Conservation (phyloP, 2,113 vertebrate genomes). For the Petrocephalus microphthalmus region DNA sequence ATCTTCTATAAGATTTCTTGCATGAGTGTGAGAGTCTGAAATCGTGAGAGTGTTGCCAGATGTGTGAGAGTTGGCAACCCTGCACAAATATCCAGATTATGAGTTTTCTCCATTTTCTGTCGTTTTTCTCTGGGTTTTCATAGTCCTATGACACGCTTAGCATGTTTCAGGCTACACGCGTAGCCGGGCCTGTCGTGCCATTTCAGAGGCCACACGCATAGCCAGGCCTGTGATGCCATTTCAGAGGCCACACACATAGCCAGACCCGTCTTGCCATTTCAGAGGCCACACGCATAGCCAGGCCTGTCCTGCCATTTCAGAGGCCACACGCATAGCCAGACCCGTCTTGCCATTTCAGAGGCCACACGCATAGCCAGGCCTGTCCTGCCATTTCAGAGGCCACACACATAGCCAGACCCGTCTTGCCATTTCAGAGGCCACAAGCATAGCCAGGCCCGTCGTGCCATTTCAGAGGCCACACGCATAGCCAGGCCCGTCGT, state of each 20-base stretch:
- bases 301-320: background rate
- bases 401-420: too few species aligned
- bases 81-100: background rate
- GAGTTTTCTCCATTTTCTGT: background rate
- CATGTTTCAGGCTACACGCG: slow-evolving; percentile 41
- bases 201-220: background rate
- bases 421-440: too few species aligned
- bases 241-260: background rate
- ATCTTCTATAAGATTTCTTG: too few species aligned
- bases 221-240: background rate
- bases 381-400: background rate
- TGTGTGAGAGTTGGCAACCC: too few species aligned
- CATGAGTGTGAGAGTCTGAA: too few species aligned
- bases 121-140: background rate
- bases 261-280: background rate
- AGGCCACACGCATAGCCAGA: background rate
- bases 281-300: background rate
- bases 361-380: background rate
- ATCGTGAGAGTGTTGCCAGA: too few species aligned
- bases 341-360: background rate
- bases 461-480: too few species aligned
- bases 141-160: background rate
- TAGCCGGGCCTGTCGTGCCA: background rate
- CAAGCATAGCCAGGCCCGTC: too few species aligned
- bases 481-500: background rate